Evolutionary conservation across 1,140 invertebrate species (phyloP), one percentile per base, ranked within the genome.

Genomic region (Pomacea maculata): DNA sequence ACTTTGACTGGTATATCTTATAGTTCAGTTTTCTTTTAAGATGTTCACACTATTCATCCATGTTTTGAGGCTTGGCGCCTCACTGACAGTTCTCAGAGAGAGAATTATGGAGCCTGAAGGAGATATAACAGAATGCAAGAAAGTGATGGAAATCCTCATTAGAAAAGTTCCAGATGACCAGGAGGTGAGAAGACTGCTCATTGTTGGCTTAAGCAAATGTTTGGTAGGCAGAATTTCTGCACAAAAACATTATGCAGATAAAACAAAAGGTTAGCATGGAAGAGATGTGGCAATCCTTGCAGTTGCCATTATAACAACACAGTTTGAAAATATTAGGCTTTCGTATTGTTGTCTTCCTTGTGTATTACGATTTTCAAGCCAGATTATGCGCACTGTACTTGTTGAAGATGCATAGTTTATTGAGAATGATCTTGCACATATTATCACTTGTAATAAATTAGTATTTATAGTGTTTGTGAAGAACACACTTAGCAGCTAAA

Each of bases 161-260:
- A 93, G 96, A 81, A 98, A 98, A 93, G 94, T 83, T 85, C 97
- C 95, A 52, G 97, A 98, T 88, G 96, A 98, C 89, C 96, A 97
- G 86, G 95, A 97, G 86, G 91, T 91, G 85, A 80, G 73, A 72
- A 64, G 10, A 61, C 11, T 61, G 34, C 34, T 45, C 6, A 45
- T 45, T 45, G 15, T 61, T 61, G 4, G 57, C 15, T 61, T 17
- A 6, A 14, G 57, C 57, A 61, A 25, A 25, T 9, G 15, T 61
- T 14, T 17, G 9, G 57, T 8, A 14, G 15, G 57, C 11, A 61
- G 11, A 61, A 61, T 61, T 61, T 61, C 11, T 45, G 34, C 34
- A 45, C 25, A 11, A 11, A 61, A 61, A 2, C 57, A 61, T 9
- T 61, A 8, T 45, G 34, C 34, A 45, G 34, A 45, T 45, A 45